These are phyloP conservation scores for Conomelus anceps DNA, from an alignment of 2,888 invertebrate species.

Conservation along the genomic window DNA sequence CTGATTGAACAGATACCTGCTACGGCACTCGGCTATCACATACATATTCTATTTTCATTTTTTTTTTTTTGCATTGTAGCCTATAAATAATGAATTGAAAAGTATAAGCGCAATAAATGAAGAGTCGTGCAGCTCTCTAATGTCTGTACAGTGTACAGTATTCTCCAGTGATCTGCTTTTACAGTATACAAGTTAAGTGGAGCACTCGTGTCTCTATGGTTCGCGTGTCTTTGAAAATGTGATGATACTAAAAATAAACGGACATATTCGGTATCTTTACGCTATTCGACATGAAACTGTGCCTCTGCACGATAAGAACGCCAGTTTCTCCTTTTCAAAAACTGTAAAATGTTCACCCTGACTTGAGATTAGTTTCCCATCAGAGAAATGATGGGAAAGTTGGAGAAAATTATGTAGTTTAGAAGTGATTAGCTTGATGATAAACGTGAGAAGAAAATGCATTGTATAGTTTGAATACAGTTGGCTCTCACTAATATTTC, in stretches of 20 bases:
- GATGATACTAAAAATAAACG: background rate
- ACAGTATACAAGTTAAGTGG: background rate
- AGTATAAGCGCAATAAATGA: too few relatives aligned
- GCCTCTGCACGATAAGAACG: background rate
- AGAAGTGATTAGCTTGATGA: background rate
- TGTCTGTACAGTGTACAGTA: background rate
- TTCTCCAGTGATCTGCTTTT: background rate
- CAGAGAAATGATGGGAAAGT: background rate
- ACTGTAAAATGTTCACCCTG: background rate
- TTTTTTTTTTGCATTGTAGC: too few relatives aligned
- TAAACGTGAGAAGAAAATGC: background rate
- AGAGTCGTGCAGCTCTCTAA: background rate
- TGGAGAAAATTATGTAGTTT: background rate
- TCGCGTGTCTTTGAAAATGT: background rate
- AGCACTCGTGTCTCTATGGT: background rate
- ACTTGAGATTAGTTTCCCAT: background rate
- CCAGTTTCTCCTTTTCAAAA: background rate
- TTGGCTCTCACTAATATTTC: background rate
- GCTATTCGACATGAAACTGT: background rate
- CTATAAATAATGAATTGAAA: too few relatives aligned
- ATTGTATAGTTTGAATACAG: background rate
- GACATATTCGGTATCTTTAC: background rate
- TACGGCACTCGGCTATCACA: too few relatives aligned
- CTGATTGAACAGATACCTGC: too few relatives aligned
- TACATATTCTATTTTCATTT: too few relatives aligned